A percentile compares a stretch with the other conserved stretches of the same genome.
phyloP scores from a whole-genome alignment of 1,140 invertebrate species.

The Drosophila hydei region DNA sequence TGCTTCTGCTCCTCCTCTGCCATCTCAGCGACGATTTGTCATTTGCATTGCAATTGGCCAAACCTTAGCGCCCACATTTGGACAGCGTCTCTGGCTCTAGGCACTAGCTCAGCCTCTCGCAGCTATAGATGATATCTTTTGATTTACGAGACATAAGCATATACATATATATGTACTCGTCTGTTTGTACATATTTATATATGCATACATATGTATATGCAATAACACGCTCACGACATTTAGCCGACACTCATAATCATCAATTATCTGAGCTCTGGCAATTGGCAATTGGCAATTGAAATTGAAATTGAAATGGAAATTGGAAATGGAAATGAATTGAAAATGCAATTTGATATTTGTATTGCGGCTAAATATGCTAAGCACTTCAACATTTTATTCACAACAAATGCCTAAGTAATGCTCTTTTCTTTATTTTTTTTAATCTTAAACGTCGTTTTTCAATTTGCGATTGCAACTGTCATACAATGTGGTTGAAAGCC shows the following conservation, averaged over 20 bases:
- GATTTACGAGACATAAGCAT: slow-evolving; percentile 36
- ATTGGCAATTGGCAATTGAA: slow-evolving; percentile 32
- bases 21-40: slow-evolving; percentile 19
- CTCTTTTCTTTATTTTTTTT: not conserved
- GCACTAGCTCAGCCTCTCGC: not conserved
- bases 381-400: slow-evolving; percentile 62
- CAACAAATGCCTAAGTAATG: slow-evolving; percentile 25
- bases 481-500: slow-evolving; percentile 17
- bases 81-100: not conserved
- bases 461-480: slow-evolving; percentile 59
- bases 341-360: slow-evolving; percentile 27
- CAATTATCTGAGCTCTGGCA: slow-evolving; percentile 69
- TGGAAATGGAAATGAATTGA: slow-evolving; percentile 27
- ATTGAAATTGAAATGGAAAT: slow-evolving; percentile 31
- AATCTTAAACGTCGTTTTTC: slow-evolving; percentile 21
- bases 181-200: slow-evolving; percentile 9
- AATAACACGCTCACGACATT: slow-evolving; percentile 61
- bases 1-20: not conserved
- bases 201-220: slow-evolving; percentile 38
- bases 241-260: slow-evolving; percentile 70
- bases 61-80: slow-evolving; percentile 59
- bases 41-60: slow-evolving; percentile 70
- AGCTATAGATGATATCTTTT: slow-evolving; percentile 43
- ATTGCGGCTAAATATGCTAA: slow-evolving; percentile 60
- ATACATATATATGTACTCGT: not conserved